Conservation (phyloP, 2,113 vertebrate species). For the Perognathus longimembris region DNA sequence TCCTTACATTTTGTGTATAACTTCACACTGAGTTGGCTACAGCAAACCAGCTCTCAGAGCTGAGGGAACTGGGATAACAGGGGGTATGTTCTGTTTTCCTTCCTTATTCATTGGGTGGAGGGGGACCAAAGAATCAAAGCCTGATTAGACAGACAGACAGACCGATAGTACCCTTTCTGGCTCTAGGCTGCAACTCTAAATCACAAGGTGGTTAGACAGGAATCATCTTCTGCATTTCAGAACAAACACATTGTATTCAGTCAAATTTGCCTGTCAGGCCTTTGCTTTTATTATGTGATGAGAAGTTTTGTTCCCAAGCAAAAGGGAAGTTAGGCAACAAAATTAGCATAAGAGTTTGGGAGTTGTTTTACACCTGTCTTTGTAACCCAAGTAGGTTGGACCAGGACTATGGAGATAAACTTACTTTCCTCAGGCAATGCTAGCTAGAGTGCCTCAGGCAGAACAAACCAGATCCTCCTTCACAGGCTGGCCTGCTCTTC, state of each 20-base stretch:
- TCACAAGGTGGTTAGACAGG: background rate
- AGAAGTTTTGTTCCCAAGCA: background rate
- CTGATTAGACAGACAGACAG: too few species aligned
- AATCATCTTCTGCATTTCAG: background rate
- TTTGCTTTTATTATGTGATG: background rate
- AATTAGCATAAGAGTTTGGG: background rate
- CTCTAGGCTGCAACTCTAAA: background rate
- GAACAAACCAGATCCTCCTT: background rate
- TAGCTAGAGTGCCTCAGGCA: background rate
- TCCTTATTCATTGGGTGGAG: background rate
- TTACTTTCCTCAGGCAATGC: background rate
- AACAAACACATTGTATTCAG: background rate
- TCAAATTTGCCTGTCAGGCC: background rate
- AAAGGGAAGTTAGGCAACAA: background rate
- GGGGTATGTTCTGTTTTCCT: background rate
- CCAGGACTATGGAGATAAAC: background rate
- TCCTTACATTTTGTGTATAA: background rate
- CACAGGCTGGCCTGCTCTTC: background rate
- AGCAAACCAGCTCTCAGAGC: background rate
- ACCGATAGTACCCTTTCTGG: background rate
- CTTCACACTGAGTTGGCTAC: background rate
- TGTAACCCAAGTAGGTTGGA: background rate
- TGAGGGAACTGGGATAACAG: background rate
- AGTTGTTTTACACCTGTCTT: background rate
- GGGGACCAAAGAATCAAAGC: too few species aligned